Evolutionary conservation across 2,888 invertebrate genomes (phyloP).

Genomic region (Frankliniella intonsa): DNA sequence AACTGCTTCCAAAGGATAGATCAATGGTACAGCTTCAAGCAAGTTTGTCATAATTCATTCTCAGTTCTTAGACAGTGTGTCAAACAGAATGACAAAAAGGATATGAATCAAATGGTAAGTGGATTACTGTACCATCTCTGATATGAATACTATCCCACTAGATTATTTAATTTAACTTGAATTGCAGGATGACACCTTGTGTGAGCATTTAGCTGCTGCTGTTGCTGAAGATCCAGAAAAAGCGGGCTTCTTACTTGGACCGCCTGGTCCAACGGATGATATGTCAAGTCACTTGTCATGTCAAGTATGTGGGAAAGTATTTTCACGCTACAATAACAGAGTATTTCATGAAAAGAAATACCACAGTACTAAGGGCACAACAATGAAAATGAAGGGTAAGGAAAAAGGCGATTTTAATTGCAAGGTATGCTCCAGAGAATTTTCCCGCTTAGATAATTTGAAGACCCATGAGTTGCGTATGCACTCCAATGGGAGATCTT

Average conservation of each 20-base stretch:
- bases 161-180: too few relatives aligned
- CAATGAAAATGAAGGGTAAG: neutral
- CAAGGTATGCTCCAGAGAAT: neutral
- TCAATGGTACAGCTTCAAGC: conserved; percentile 6
- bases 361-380: neutral
- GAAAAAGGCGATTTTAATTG: neutral
- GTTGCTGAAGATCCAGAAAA: neutral
- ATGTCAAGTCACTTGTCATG: neutral
- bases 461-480: conserved; percentile 4
- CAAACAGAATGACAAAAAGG: neutral
- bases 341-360: conserved; percentile 23
- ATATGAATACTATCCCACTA: too few relatives aligned
- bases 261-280: neutral
- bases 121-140: neutral
- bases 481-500: neutral
- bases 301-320: neutral
- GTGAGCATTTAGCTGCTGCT: neutral
- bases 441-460: neutral
- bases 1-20: neutral
- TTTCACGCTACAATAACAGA: neutral
- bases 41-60: conserved; percentile 8
- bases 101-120: neutral
- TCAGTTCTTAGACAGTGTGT: neutral
- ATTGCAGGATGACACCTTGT: neutral
- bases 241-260: neutral